A percentile compares a stretch with the other conserved stretches of the same genome.
phyloP scores from a whole-genome alignment of 1,140 invertebrate species.

The Pinna nobilis region DNA sequence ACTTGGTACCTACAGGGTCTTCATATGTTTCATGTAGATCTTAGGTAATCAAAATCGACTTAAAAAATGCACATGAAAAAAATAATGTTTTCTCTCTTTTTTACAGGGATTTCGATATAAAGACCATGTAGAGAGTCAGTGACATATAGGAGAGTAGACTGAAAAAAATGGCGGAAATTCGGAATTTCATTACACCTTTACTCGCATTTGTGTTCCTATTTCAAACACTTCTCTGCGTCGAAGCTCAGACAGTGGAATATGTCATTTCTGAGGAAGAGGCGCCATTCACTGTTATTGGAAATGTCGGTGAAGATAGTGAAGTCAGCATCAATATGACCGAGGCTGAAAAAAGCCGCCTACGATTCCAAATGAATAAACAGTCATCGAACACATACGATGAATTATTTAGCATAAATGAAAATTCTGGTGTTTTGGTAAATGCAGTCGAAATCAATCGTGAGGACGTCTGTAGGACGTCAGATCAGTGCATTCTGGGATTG shows the following conservation, averaged over 20 bases:
- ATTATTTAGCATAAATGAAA: constrained; percentile 42
- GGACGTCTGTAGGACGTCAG: constrained; percentile 30
- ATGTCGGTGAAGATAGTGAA: constrained; percentile 28
- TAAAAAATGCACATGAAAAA: background rate
- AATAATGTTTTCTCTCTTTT: background rate
- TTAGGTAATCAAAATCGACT: too few relatives aligned
- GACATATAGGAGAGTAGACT: background rate
- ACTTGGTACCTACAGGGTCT: too few relatives aligned
- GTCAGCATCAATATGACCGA: constrained; percentile 10
- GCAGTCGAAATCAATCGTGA: constrained; percentile 46
- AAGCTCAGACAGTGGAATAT: constrained; percentile 26
- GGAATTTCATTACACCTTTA: background rate
- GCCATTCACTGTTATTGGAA: constrained; percentile 27
- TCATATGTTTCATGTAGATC: too few relatives aligned
- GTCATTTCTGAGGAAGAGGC: constrained; percentile 27
- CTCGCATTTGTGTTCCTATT: background rate
- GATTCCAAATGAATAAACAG: constrained; percentile 31
- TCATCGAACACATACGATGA: constrained; percentile 9
- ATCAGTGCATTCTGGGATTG: constrained; percentile 35
- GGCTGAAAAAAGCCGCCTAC: constrained; percentile 7
- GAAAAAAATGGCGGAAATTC: background rate
- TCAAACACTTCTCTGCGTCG: background rate
- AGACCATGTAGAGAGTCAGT: too few relatives aligned
- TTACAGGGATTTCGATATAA: too few relatives aligned
- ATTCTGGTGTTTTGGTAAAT: constrained; percentile 41